phyloP scores from a whole-genome alignment of 1,140 invertebrate genomes.

The Bombus confusus region DNA sequence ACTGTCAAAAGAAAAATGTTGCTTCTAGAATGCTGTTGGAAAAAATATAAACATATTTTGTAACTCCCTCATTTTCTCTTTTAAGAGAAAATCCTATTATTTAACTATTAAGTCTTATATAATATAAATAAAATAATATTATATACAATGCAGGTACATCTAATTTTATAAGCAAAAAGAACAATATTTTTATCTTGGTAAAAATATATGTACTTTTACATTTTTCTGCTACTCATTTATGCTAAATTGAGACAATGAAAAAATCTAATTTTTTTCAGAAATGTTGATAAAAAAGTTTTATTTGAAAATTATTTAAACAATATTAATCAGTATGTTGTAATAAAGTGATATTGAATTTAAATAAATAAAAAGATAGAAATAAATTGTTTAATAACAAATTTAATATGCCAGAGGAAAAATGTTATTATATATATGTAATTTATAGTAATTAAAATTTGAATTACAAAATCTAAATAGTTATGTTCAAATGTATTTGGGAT shows the following conservation, averaged over 20 bases:
- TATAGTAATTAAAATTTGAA: neutral
- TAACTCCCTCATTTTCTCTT: neutral
- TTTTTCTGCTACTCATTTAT: neutral
- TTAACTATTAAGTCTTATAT: neutral
- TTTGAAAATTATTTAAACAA: neutral
- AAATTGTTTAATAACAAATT: neutral
- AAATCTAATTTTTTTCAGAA: neutral
- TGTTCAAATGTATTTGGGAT: neutral
- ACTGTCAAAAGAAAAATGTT: constrained; percentile 76
- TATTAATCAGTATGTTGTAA: neutral
- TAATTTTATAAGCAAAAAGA: neutral
- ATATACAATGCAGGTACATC: neutral
- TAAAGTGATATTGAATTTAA: neutral
- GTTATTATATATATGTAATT: constrained; percentile 6
- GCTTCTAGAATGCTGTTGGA: neutral
- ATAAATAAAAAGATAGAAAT: neutral
- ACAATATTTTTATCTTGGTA: neutral
- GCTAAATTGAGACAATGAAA: no score
- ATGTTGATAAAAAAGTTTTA: neutral
- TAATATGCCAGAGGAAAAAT: constrained; percentile 11
- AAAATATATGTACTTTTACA: neutral
- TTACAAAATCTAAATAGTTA: neutral
- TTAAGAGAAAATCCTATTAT: constrained; percentile 1
- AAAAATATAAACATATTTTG: constrained; percentile 4
- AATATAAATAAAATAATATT: neutral